Conservation (phyloP, 2,888 invertebrate species). For the Chrysolina haemoptera region DNA sequence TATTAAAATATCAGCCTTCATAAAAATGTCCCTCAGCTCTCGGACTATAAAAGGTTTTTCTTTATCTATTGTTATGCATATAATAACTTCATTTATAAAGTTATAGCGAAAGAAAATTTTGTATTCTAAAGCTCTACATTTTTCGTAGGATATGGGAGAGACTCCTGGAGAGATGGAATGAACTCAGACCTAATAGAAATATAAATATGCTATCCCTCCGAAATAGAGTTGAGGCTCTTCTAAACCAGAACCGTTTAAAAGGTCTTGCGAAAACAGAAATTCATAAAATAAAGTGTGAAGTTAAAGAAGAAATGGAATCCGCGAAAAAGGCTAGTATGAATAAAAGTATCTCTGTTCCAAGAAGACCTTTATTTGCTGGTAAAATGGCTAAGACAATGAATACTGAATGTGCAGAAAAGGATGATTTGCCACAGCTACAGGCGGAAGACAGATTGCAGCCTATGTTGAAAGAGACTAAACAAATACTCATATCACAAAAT, state of each 20-base stretch:
- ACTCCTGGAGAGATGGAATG: conserved; percentile 11
- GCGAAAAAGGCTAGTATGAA: not conserved
- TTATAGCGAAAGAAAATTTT: not conserved
- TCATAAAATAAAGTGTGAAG: conserved; percentile 10
- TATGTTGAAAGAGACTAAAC: not conserved
- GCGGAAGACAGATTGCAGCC: not conserved
- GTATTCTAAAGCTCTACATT: not conserved
- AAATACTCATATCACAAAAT: not conserved
- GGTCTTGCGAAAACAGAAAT: conserved; percentile 16
- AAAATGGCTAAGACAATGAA: not conserved
- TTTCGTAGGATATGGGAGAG: conserved; percentile 19
- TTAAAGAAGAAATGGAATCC: not conserved
- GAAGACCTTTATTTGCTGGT: not conserved
- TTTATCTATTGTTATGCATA: not conserved
- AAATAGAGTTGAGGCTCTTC: not conserved
- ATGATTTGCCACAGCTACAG: not conserved
- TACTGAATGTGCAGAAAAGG: not conserved
- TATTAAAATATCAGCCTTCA: no score
- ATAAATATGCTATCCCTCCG: not conserved
- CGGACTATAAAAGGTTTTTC: no score
- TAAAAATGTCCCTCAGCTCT: no score
- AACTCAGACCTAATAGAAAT: conserved; percentile 10
- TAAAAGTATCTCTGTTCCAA: not conserved
- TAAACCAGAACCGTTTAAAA: conserved; percentile 6
- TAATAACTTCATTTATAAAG: not conserved